A percentile compares a stretch with the other conserved stretches of the same genome.
Evolutionary conservation across 2,113 vertebrate genomes (phyloP).

Genomic region (Plestiodon gilberti): DNA sequence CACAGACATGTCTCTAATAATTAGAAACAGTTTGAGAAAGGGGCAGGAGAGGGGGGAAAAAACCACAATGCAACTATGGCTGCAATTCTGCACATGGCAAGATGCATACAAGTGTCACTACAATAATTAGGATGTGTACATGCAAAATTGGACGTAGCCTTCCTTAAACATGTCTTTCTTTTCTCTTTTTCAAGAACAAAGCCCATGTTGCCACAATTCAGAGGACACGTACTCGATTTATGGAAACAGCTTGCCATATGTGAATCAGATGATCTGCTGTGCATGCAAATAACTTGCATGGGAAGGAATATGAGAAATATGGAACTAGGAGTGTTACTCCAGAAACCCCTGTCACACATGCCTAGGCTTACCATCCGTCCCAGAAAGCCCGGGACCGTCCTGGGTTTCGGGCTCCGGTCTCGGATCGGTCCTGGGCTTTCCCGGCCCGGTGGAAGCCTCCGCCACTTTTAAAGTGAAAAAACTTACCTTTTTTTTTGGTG

Average conservation of each 20-base stretch:
- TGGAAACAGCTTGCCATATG: neutral
- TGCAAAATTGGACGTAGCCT: neutral
- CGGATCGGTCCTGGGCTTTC: too few relatives aligned
- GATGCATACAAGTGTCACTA: neutral
- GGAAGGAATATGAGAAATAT: neutral
- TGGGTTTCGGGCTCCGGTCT: too few relatives aligned
- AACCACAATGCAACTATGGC: neutral
- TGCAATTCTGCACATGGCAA: neutral
- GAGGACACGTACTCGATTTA: neutral
- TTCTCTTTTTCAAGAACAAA: neutral
- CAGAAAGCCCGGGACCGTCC: too few relatives aligned
- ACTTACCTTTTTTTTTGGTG: too few relatives aligned
- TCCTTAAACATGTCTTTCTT: neutral
- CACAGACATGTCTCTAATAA: slow-evolving; percentile 29
- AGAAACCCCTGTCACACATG: neutral
- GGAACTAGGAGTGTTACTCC: too few relatives aligned
- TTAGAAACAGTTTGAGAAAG: slow-evolving; percentile 23
- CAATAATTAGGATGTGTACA: neutral
- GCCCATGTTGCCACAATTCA: neutral
- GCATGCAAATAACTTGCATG: neutral
- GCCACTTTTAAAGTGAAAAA: too few relatives aligned
- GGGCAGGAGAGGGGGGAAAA: neutral
- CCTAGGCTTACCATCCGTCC: too few relatives aligned
- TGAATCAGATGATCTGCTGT: neutral
- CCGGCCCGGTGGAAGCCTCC: too few relatives aligned